Conservation (phyloP, 2,113 vertebrate species). For the Regulus satrapa region DNA sequence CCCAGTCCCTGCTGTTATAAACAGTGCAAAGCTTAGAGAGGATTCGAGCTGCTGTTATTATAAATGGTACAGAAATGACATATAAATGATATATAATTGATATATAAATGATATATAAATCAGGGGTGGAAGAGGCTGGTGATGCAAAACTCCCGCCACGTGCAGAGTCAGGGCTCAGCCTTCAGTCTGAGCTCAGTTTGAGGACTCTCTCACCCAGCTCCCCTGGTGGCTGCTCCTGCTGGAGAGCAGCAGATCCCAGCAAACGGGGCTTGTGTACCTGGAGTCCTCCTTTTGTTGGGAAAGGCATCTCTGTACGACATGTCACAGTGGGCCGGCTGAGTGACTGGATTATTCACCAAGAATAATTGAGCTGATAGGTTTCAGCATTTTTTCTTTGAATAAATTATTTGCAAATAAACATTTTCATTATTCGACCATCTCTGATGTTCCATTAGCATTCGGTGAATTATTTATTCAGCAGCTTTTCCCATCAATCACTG, state of each 20-base stretch:
- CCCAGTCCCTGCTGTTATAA: neutral
- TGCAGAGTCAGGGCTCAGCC: neutral
- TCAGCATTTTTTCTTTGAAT: conserved; percentile 56
- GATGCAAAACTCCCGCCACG: fast-evolving
- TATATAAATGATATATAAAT: too few relatives aligned
- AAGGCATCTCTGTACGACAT: neutral
- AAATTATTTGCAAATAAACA: conserved; percentile 69
- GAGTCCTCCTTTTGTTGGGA: neutral
- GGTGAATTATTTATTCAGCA: conserved; percentile 67
- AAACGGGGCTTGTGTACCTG: neutral
- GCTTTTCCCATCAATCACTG: conserved; percentile 64
- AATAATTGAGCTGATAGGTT: conserved; percentile 39
- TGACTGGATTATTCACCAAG: neutral
- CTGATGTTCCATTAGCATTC: conserved; percentile 66
- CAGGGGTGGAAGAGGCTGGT: fast-evolving
- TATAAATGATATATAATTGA: too few relatives aligned
- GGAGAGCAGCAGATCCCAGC: neutral
- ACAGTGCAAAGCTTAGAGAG: too few relatives aligned
- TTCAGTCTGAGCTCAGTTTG: neutral
- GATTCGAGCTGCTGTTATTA: neutral
- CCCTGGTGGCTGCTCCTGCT: fast-evolving
- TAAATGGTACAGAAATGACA: too few relatives aligned
- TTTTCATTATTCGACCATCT: conserved; percentile 63
- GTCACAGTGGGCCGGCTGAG: neutral
- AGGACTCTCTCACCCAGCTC: neutral